phyloP scores from a whole-genome alignment of 2,888 invertebrate species.

The Ommatoiulus sabulosus region DNA sequence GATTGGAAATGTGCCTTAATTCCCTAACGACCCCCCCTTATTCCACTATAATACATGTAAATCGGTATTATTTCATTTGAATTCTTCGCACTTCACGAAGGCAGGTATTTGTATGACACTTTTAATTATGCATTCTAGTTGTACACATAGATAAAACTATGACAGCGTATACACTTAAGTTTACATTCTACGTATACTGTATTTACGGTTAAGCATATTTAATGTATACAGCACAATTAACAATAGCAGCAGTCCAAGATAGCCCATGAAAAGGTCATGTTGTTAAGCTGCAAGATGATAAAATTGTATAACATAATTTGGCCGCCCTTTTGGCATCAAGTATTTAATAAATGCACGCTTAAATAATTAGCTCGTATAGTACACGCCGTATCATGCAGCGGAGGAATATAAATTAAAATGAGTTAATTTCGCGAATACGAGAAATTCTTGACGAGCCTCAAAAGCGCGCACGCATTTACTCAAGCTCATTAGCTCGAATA shows the following conservation, averaged over 20 bases:
- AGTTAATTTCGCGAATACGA: conserved; percentile 7
- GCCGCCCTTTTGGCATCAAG: background rate
- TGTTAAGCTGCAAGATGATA: background rate
- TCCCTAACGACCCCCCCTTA: background rate
- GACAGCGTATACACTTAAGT: too few relatives aligned
- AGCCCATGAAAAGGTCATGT: background rate
- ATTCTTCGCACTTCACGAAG: background rate
- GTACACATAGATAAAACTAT: too few relatives aligned
- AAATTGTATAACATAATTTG: background rate
- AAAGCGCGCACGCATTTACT: background rate
- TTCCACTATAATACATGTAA: too few relatives aligned
- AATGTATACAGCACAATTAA: too few relatives aligned
- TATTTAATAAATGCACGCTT: background rate
- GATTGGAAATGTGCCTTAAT: background rate
- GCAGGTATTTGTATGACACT: too few relatives aligned
- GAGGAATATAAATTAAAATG: background rate
- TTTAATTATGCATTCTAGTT: too few relatives aligned
- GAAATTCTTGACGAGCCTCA: background rate
- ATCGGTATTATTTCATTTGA: too few relatives aligned
- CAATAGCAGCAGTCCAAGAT: too few relatives aligned
- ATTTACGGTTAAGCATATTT: too few relatives aligned
- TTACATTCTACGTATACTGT: too few relatives aligned
- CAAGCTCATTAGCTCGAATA: background rate
- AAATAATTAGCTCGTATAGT: background rate
- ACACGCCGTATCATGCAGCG: background rate